Base-by-base conservation (phyloP, 2,113 vertebrate species). In the Ochotona princeps region DNA sequence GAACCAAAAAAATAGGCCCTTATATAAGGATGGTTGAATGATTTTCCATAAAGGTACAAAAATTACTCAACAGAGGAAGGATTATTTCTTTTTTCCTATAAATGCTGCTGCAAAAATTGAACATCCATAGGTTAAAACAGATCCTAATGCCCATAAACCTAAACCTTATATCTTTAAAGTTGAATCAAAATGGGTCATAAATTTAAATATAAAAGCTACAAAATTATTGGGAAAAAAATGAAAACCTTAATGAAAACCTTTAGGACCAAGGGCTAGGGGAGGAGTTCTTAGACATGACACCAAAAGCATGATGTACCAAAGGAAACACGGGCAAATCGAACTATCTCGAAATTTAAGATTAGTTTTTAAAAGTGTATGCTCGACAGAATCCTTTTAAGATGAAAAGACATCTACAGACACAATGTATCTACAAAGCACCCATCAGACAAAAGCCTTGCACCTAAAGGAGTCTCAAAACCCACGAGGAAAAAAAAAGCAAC, bases 121-220 rank as follows among this genome's bases (percentile, higher is more conserved):
- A 28, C 21, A 49, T 51, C 28, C 38, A 63, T 35, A 63, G 60
- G 49, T 60, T 60, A 78, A 72, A 83, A 78, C 38, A n/a, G n/a
- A n/a, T n/a, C 57, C 54, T 57, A 57, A 57, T 57, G 13, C 54
- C 12, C 54, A 32, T 73, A 57, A 76, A 69, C 23, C 44, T 75
- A 70, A 90, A 86, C 49, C 13, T 69, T 75, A 67, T 10, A 49
- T 35, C 61, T 67, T 67, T 87, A 82, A 86, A 67, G 73, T 18
- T 30, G 28, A 80, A 13, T 73, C 63, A 84, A 67, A 83, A 35
- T 61, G 23, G 67, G 87, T 66, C 72, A 47, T 28, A 69, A 38
- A 49, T 78, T 83, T 83, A 89, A 83, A 89, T n/a, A 25, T 74
- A 75, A 57, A 88, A 93, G 70, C 51, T 70, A 61, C 30, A 89